These are phyloP conservation scores for Xiphophorus maculatus DNA, from an alignment of 2,113 vertebrate species.

Conservation along the genomic window DNA sequence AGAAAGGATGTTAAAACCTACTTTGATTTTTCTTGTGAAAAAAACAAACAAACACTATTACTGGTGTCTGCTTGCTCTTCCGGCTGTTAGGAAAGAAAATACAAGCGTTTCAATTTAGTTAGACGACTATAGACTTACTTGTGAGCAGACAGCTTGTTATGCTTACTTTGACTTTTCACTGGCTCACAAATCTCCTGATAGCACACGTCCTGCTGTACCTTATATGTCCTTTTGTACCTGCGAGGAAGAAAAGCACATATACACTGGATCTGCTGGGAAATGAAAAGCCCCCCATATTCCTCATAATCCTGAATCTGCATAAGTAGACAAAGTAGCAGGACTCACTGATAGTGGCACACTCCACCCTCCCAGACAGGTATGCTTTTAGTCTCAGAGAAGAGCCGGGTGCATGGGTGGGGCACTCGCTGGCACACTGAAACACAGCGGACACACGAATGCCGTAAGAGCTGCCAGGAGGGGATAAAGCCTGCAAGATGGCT, in stretches of 20 bases:
- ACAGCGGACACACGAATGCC: conserved; percentile 26
- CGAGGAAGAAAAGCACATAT: conserved; percentile 13
- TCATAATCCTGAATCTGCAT: neutral
- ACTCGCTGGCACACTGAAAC: conserved; percentile 87
- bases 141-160: neutral
- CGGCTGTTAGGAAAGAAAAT: conserved; percentile 60
- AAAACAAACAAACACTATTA: conserved; percentile 56
- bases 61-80: conserved; percentile 76
- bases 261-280: neutral
- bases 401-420: conserved; percentile 88
- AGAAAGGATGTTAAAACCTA: neutral
- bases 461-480: conserved; percentile 1
- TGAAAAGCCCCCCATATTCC: neutral
- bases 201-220: conserved; percentile 89
- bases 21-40: neutral
- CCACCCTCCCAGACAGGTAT: conserved; percentile 91
- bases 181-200: conserved; percentile 90
- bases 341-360: conserved; percentile 86
- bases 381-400: conserved; percentile 92
- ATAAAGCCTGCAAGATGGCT: conserved; percentile 39
- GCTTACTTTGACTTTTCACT: conserved; percentile 82
- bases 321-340: neutral
- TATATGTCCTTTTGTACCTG: conserved; percentile 91
- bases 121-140: neutral
- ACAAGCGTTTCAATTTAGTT: neutral